A percentile compares a stretch with the other conserved stretches of the same genome.
Evolutionary conservation across 2,113 vertebrate genomes (phyloP).

Genomic region (Talpa occidentalis): DNA sequence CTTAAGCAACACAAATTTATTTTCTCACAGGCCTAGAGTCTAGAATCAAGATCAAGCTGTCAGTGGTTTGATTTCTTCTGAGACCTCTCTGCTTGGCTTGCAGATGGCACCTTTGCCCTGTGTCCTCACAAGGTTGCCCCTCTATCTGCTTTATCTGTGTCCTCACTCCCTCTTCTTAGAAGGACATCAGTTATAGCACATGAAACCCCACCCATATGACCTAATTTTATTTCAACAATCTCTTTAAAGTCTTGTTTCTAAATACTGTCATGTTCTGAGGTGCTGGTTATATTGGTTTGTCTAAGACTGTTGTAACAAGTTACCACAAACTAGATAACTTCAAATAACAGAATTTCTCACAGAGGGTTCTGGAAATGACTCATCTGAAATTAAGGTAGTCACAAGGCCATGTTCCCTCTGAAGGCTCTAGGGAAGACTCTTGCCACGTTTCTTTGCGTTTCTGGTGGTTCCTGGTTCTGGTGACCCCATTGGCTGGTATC

Average conservation of each 20-base stretch:
- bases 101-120: no score
- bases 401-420: neutral
- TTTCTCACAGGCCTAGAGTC: neutral
- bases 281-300: neutral
- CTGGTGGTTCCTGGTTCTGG: accelerated
- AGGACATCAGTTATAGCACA: neutral
- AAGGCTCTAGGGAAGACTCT: neutral
- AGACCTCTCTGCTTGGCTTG: no score
- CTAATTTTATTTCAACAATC: neutral
- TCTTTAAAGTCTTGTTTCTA: neutral
- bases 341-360: neutral
- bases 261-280: neutral
- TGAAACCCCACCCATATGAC: neutral
- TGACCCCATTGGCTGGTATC: accelerated
- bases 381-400: neutral
- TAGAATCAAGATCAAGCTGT: neutral
- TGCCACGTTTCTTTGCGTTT: neutral
- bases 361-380: neutral
- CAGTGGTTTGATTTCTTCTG: no score
- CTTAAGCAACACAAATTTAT: neutral
- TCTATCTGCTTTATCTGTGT: neutral
- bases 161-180: neutral
- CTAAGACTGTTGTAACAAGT: neutral
- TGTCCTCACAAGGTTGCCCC: accelerated
- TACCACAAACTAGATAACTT: neutral